Evolutionary conservation across 2,113 vertebrate genomes (phyloP), one percentile per base, ranked within the genome.

Genomic region (Phalacrocorax carbo): DNA sequence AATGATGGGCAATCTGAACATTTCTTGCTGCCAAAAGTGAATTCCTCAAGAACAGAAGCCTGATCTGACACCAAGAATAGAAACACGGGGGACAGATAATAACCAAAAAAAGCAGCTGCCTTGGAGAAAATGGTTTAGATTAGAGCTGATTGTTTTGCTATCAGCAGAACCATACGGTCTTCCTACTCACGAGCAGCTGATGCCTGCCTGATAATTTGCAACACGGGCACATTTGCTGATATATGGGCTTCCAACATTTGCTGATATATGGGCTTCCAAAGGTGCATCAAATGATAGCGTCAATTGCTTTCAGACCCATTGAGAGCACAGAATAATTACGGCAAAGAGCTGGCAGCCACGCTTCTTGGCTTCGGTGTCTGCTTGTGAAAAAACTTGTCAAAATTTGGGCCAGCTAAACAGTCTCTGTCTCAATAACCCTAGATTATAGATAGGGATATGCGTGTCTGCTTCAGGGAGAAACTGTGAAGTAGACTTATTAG

Each of bases 11-110:
- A 97, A 34, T 40, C 66, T 77, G 93, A 96, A 94, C 66, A 88
- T 38, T 55, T 90, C 86, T 79, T 44, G 30, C 79, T 91, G 91
- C 86, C 88, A 95, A 61, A 94, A 95, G 66, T 77, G 54, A 95
- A 95, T 93, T 96, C 91, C 84, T 91, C 78, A 77, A 76, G 88
- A 94, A 89, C 61, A 91, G 95, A 94, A 95, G 86, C n/a, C 70
- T 93, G 78, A 93, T 95, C 81, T 87, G 71, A 82, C 84, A 91
- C 78, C 3, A 0, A 82, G 83, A 97, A 95, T 87, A 96, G 95
- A 97, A 96, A 94, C 81, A 76, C 3, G 5, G 84, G 93, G 94
- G 86, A 90, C 19, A 82, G 89, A 91, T 61, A 94, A 91, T 40
- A 87, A 95, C 49, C 44, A 72, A 91, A 95, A 95, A 95, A 94